Conservation (phyloP, 2,888 invertebrate genomes). For the Coenonympha glycerion region DNA sequence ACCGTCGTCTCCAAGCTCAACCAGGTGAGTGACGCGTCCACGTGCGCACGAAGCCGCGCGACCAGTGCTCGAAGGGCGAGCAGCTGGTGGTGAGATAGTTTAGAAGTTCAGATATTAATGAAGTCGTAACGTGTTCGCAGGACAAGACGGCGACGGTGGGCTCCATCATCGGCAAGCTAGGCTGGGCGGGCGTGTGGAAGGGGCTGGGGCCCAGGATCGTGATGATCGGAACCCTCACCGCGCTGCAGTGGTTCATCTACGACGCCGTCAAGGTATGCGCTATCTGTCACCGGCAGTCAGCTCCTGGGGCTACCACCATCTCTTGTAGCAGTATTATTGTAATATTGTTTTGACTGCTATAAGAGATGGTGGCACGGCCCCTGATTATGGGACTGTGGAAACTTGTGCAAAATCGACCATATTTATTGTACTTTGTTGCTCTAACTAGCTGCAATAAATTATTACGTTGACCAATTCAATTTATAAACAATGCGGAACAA, state of each 20-base stretch:
- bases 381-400: too few species aligned
- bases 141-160: slow-evolving; percentile 68
- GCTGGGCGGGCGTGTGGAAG: slow-evolving; percentile 85
- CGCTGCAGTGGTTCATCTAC: slow-evolving; percentile 97
- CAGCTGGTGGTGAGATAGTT: slow-evolving; percentile 75
- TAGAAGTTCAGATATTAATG: too few species aligned
- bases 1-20: neutral
- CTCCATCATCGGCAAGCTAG: slow-evolving; percentile 66
- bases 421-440: too few species aligned
- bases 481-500: too few species aligned
- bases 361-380: too few species aligned
- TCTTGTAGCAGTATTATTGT: too few species aligned
- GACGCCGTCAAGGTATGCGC: slow-evolving; percentile 91
- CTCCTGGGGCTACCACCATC: too few species aligned
- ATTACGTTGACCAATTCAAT: too few species aligned
- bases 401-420: too few species aligned
- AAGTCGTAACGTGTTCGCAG: slow-evolving; percentile 38
- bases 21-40: slow-evolving; percentile 32
- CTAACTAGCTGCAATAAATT: too few species aligned
- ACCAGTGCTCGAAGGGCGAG: slow-evolving; percentile 92
- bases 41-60: slow-evolving; percentile 96
- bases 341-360: too few species aligned
- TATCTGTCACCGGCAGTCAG: too few species aligned
- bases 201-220: slow-evolving; percentile 93
- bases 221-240: slow-evolving; percentile 98